phyloP scores from a whole-genome alignment of 2,113 vertebrate species.

The Chaetura pelagica region DNA sequence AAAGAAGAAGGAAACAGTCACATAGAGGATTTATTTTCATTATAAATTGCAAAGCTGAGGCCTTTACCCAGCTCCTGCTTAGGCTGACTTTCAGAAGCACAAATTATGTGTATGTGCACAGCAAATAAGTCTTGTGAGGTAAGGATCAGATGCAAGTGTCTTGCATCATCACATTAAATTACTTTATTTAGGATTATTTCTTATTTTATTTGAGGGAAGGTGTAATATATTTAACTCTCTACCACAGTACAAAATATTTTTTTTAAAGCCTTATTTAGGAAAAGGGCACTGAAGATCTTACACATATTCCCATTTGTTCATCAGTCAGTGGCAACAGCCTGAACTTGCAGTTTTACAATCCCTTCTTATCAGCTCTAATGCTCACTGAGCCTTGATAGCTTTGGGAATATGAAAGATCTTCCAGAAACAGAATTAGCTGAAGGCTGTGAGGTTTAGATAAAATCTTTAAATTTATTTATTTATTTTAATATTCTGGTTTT shows the following conservation, averaged over 20 bases:
- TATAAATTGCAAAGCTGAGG: not conserved
- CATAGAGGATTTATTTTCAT: not conserved
- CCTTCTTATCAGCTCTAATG: not conserved
- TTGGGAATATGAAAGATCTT: not conserved
- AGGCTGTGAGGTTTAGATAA: not conserved
- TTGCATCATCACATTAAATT: not conserved
- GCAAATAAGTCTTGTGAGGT: not conserved
- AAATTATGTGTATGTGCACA: fast-evolving
- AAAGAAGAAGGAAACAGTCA: not conserved
- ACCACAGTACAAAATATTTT: not conserved
- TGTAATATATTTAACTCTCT: not conserved
- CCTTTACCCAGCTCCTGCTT: not conserved
- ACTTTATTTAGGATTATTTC: not conserved
- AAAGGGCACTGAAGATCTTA: not conserved
- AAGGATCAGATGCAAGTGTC: not conserved
- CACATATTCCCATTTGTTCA: not conserved
- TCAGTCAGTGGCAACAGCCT: not conserved
- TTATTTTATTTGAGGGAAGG: not conserved
- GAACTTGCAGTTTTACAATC: not conserved
- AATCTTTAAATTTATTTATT: not conserved
- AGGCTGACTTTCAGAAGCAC: not conserved
- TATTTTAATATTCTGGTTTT: not conserved
- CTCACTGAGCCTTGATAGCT: not conserved
- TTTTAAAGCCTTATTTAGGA: not conserved
- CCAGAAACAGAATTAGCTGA: not conserved